Conservation (phyloP, 2,113 vertebrate species). For the Channa maculata region DNA sequence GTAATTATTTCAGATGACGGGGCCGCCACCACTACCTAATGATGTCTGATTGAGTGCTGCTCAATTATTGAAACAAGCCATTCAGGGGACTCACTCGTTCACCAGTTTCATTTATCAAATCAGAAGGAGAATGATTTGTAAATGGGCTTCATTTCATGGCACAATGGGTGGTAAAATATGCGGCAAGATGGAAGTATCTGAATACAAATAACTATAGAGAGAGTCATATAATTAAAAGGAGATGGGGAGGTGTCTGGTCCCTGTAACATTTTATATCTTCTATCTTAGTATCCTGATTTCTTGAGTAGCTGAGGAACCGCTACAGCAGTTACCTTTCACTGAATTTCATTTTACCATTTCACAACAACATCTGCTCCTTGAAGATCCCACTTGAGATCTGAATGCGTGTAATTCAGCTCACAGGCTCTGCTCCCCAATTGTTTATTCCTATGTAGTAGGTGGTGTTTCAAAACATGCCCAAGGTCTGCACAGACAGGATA, state of each 20-base stretch:
- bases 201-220: slow-evolving; percentile 64
- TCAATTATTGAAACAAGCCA: slow-evolving; percentile 82
- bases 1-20: slow-evolving; percentile 73
- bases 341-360: slow-evolving; percentile 46
- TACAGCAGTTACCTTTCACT: slow-evolving; percentile 9
- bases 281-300: slow-evolving; percentile 43
- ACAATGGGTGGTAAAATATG: slow-evolving; percentile 61
- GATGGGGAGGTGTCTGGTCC: not conserved
- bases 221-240: slow-evolving; percentile 61
- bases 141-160: slow-evolving; percentile 70
- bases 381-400: slow-evolving; percentile 58
- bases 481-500: slow-evolving; percentile 7
- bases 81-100: slow-evolving; percentile 63
- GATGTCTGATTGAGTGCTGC: slow-evolving; percentile 77
- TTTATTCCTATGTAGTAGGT: slow-evolving; percentile 15
- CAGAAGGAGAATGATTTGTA: slow-evolving; percentile 71
- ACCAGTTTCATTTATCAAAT: slow-evolving; percentile 74
- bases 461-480: slow-evolving; percentile 40
- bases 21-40: slow-evolving; percentile 55
- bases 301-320: slow-evolving; percentile 25
- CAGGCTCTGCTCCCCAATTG: slow-evolving; percentile 35
- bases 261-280: slow-evolving; percentile 33
- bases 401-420: slow-evolving; percentile 31
- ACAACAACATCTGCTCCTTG: slow-evolving; percentile 35
- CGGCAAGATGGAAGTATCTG: slow-evolving; percentile 63